Base-by-base conservation (phyloP, 2,888 invertebrate genomes). In the Drosophila neonasuta region DNA sequence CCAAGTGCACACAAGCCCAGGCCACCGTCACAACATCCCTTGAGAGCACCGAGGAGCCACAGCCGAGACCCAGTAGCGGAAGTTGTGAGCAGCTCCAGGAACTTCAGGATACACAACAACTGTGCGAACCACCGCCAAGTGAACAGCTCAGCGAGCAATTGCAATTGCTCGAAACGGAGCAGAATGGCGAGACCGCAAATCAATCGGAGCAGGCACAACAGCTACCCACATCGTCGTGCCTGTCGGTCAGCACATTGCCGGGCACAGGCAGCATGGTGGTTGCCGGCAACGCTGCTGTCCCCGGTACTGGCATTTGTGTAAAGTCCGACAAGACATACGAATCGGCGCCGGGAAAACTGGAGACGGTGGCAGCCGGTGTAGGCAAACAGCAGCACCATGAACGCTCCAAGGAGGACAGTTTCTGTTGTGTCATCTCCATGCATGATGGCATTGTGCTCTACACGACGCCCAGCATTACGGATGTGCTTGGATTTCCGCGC, bases 361-460 rank as follows among this genome's bases (percentile, higher is more conserved):
- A 84, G 20, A 10, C 71, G 13, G 24, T 57, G 6, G 50, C 59
- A 0, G 17, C 55, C 0, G 49, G 49, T 1, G 45, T 46, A 0
- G 49, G 59, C 0, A 62, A 58, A 2, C 63, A 56, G 5, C 54
- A 48, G 5, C 39, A 45, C 3, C 64, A 45, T 0, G 86, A 86
- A 5, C 58, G 68, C 2, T 9, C 17, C 3, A 84, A 71, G 60
- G 78, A 96, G 95, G 94, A 94, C 45, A 95, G 94, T 57, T 96
- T 96, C 89, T 94, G 94, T 58, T 95, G 95, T 79, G 94, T 96
- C 0, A 94, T 97, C 73, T 96, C 96, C 0, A 95, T 97, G 94
- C 93, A 94, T 58, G 95, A 97, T 81, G 97, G 97, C 1, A 93
- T 95, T 0, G 95, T 97, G 0, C 92, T 96, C 79, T 95, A 95